Evolutionary conservation across 2,888 invertebrate genomes (phyloP).

Genomic region (Bibio marci): DNA sequence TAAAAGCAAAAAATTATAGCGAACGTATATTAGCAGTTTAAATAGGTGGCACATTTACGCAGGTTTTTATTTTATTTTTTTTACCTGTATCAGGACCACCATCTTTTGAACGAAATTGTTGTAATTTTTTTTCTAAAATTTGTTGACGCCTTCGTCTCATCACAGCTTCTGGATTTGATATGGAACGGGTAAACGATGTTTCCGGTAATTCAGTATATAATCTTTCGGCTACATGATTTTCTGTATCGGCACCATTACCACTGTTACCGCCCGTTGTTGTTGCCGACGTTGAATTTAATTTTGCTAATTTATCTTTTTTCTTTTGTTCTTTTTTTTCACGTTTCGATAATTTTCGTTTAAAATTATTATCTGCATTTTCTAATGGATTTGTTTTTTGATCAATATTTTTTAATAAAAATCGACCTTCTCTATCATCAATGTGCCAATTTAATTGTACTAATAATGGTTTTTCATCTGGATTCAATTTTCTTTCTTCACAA

Average conservation of each 20-base stretch:
- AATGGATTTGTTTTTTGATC: constrained; percentile 34
- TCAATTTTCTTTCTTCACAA: constrained; percentile 75
- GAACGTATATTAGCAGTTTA: too few relatives aligned
- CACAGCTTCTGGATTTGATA: constrained; percentile 98
- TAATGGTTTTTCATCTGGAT: constrained; percentile 84
- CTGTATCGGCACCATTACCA: constrained; percentile 42
- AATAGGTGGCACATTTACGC: too few relatives aligned
- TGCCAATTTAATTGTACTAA: constrained; percentile 98
- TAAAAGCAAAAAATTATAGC: too few relatives aligned
- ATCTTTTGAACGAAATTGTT: constrained; percentile 88
- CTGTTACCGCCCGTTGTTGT: too few relatives aligned
- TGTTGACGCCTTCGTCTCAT: constrained; percentile 94
- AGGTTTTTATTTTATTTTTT: too few relatives aligned
- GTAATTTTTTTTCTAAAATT: constrained; percentile 88
- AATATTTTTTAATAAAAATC: constrained; percentile 82
- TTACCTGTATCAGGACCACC: constrained; percentile 85
- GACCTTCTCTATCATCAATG: constrained; percentile 93
- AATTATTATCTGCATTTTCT: constrained; percentile 49
- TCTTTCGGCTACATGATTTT: constrained; percentile 69
- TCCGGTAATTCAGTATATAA: constrained; percentile 92
- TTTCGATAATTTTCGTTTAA: constrained; percentile 87
- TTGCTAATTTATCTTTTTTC: constrained; percentile 76
- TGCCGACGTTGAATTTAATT: constrained; percentile 51
- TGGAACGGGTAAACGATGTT: constrained; percentile 95
- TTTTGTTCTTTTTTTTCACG: constrained; percentile 95